Conservation (phyloP, 2,113 vertebrate genomes). For the Lathamus discolor region DNA sequence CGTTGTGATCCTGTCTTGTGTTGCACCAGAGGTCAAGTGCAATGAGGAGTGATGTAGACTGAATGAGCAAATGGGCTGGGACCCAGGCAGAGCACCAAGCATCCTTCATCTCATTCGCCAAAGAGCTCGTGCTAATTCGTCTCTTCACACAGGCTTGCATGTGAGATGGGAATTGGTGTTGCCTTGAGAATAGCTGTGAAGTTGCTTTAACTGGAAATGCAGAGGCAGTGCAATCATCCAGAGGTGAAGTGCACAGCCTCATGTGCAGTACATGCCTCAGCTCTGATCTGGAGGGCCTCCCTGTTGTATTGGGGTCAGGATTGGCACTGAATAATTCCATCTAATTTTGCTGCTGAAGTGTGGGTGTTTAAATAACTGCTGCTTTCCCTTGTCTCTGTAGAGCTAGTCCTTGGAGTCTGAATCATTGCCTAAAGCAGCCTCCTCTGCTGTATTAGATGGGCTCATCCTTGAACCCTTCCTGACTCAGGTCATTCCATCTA, state of each 20-base stretch:
- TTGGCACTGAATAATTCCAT: neutral
- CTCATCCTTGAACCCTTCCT: neutral
- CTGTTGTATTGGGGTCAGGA: neutral
- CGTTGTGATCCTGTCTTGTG: neutral
- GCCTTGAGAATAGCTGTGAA: neutral
- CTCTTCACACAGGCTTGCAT: neutral
- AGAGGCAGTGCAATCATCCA: neutral
- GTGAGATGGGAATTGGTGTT: neutral
- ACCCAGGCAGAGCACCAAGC: neutral
- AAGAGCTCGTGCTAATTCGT: neutral
- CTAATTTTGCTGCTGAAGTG: neutral
- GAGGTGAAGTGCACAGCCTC: neutral
- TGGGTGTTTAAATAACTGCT: neutral
- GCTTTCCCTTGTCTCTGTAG: neutral
- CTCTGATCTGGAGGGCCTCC: neutral
- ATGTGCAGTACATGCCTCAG: neutral
- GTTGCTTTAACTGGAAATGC: neutral
- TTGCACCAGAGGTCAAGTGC: neutral
- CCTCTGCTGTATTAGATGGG: neutral
- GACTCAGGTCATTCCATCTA: neutral
- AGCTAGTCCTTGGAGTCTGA: neutral
- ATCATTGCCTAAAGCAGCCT: neutral
- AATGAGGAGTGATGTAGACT: neutral
- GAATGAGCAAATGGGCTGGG: neutral
- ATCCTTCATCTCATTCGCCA: neutral